These are phyloP conservation scores for Sphenodon punctatus DNA, from an alignment of 2,797 vertebrate species.

Conservation along the genomic window DNA sequence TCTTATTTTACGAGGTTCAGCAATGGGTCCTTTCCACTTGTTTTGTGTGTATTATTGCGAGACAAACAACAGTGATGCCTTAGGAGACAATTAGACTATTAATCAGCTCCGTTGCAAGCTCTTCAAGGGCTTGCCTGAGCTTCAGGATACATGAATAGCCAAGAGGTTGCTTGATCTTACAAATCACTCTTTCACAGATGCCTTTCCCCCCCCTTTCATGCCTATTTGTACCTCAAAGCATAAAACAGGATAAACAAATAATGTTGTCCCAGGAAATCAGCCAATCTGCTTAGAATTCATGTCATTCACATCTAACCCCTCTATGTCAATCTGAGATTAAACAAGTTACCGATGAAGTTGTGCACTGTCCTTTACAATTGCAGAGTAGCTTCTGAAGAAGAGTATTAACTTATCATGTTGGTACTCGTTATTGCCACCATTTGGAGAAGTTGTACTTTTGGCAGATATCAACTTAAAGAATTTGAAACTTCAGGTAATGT, in stretches of 20 bases:
- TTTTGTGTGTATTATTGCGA: conserved; percentile 31
- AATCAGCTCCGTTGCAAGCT: conserved; percentile 2
- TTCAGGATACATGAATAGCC: not conserved
- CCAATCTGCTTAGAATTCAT: not conserved
- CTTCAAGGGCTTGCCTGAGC: not conserved
- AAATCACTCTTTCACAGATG: conserved; percentile 4
- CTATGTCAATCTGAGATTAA: not conserved
- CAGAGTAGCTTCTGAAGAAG: not conserved
- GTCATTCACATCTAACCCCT: not conserved
- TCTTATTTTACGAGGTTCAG: conserved; percentile 5
- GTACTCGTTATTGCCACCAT: not conserved
- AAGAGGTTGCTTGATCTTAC: conserved; percentile 45
- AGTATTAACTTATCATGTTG: not conserved
- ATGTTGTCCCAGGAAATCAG: conserved; percentile 44
- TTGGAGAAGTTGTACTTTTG: not conserved
- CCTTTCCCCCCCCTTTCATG: conserved; percentile 32
- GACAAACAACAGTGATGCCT: conserved; percentile 3
- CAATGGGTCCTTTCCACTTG: conserved; percentile 35
- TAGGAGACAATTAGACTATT: conserved; percentile 13
- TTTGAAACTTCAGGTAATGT: conserved; percentile 9
- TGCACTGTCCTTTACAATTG: not conserved
- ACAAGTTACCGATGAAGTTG: not conserved
- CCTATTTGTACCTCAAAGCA: conserved; percentile 40
- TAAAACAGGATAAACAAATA: conserved; percentile 39
- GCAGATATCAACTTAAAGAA: not conserved